These are phyloP conservation scores for Lordiphosa stackelbergi DNA, from an alignment of 1,140 invertebrate genomes.

Conservation along the genomic window DNA sequence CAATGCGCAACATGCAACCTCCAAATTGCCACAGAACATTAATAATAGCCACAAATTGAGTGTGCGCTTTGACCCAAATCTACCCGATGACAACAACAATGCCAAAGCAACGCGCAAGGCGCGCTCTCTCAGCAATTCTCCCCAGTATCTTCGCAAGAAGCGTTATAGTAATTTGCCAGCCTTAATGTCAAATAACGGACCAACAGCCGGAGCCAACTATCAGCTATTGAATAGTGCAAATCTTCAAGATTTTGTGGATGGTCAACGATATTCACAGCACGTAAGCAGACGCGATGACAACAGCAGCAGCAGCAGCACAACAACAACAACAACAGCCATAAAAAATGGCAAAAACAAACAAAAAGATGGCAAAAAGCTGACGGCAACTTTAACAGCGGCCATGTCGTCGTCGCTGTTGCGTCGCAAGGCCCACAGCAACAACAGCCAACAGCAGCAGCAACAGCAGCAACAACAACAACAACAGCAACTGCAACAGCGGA, in stretches of 20 bases:
- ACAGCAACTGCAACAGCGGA: slow-evolving; percentile 17
- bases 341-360: slow-evolving; percentile 35
- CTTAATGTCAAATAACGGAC: slow-evolving; percentile 53
- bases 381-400: slow-evolving; percentile 60
- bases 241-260: slow-evolving; percentile 57
- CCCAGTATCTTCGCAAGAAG: slow-evolving; percentile 62
- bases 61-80: slow-evolving; percentile 70
- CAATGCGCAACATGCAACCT: slow-evolving; percentile 19
- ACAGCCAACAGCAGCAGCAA: slow-evolving; percentile 25
- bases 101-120: slow-evolving; percentile 56
- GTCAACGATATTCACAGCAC: slow-evolving; percentile 66
- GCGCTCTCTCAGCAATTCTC: slow-evolving; percentile 69
- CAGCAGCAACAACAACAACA: slow-evolving; percentile 31
- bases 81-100: slow-evolving; percentile 47
- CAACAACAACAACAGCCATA: slow-evolving; percentile 1
- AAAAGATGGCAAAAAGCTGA: slow-evolving; percentile 60
- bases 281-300: slow-evolving; percentile 70
- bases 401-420: slow-evolving; percentile 60
- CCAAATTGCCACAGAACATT: slow-evolving; percentile 31
- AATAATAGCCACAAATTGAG: slow-evolving; percentile 50
- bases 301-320: slow-evolving; percentile 18
- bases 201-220: slow-evolving; percentile 56
- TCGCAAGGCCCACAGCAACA: slow-evolving; percentile 52
- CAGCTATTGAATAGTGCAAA: slow-evolving; percentile 63
- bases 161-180: slow-evolving; percentile 64